These are phyloP conservation scores for Brachypteracias leptosomus DNA, from an alignment of 2,113 vertebrate genomes.

Conservation along the genomic window DNA sequence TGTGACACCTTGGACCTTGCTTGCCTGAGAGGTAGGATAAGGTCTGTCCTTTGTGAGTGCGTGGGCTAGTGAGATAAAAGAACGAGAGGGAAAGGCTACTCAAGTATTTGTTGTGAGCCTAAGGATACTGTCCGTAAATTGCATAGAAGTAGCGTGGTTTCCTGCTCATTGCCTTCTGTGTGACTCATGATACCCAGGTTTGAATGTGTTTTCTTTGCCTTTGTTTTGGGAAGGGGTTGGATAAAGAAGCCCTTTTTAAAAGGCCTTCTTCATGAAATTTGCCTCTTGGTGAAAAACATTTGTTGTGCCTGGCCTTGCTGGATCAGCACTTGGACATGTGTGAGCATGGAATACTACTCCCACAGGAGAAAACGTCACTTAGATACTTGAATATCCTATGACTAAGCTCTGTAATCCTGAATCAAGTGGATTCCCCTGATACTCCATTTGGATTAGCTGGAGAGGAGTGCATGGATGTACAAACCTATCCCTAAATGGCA, in stretches of 20 bases:
- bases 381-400: background rate
- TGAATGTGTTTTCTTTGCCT: background rate
- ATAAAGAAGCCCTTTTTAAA: background rate
- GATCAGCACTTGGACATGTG: conserved; percentile 15
- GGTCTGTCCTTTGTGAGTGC: background rate
- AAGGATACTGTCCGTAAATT: background rate
- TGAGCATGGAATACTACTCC: background rate
- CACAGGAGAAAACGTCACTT: conserved; percentile 17
- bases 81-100: background rate
- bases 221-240: background rate
- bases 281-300: background rate
- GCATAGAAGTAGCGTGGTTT: background rate
- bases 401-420: background rate
- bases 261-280: background rate
- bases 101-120: background rate
- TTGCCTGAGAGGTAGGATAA: background rate
- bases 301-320: conserved; percentile 16
- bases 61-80: background rate
- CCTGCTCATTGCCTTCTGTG: background rate
- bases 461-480: background rate
- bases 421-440: background rate
- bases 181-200: background rate
- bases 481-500: background rate
- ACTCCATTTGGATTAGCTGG: conserved; percentile 1
- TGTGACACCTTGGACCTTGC: background rate